Evolutionary conservation across 2,113 vertebrate genomes (phyloP).

Genomic region (Cinclus cinclus): DNA sequence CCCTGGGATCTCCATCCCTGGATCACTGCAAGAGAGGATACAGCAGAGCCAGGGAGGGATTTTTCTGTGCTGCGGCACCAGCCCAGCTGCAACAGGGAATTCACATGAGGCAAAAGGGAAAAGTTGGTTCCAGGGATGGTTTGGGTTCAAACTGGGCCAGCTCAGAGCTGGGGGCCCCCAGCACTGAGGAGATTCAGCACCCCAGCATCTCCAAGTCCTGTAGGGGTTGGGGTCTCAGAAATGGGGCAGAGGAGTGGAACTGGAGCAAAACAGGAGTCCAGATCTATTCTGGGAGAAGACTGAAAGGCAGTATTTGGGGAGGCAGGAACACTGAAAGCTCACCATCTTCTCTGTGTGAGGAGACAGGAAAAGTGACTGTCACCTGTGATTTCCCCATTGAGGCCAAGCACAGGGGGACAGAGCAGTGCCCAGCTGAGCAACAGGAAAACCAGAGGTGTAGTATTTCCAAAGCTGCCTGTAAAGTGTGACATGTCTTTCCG

Average conservation of each 20-base stretch:
- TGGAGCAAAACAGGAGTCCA: accelerated
- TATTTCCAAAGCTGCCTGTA: not conserved
- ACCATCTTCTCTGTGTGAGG: not conserved
- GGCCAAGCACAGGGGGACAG: accelerated
- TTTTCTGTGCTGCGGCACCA: not conserved
- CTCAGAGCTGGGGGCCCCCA: accelerated
- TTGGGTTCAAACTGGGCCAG: not conserved
- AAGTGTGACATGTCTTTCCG: not conserved
- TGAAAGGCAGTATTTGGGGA: not conserved
- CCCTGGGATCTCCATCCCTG: not conserved
- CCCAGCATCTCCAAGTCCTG: not conserved
- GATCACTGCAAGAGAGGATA: not conserved
- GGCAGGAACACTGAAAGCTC: not conserved
- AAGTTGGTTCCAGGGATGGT: not conserved
- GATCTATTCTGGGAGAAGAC: not conserved
- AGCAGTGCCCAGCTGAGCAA: not conserved
- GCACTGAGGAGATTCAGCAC: not conserved
- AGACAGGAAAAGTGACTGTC: not conserved
- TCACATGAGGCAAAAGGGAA: not conserved
- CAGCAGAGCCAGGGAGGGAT: not conserved
- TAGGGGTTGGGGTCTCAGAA: not conserved
- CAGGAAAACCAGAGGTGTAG: slow-evolving; percentile 40
- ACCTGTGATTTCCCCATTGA: slow-evolving; percentile 16
- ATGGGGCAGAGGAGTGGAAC: not conserved
- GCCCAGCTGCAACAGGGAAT: not conserved